Percentiles rank a stretch among this genome's conserved stretches.
These are phyloP conservation scores for Pagetopsis macropterus DNA, from an alignment of 2,797 vertebrate species.

Conservation along the genomic window DNA sequence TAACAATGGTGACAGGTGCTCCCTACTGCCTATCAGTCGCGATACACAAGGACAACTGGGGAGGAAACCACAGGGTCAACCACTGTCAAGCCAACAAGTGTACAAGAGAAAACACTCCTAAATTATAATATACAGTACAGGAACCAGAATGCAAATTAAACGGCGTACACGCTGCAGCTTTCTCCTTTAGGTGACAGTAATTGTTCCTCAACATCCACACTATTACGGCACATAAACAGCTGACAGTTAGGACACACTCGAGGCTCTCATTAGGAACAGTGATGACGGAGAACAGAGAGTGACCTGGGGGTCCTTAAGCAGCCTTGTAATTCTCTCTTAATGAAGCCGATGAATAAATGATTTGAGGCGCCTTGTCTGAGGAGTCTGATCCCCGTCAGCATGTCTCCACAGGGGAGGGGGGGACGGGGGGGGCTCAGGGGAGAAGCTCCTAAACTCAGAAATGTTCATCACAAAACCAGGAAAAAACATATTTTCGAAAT, in stretches of 20 bases:
- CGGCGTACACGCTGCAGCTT: slow-evolving; percentile 6
- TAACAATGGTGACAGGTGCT: too few species aligned
- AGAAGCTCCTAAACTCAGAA: slow-evolving; percentile 31
- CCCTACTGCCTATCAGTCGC: too few species aligned
- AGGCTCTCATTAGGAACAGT: slow-evolving; percentile 65
- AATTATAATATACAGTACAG: too few species aligned
- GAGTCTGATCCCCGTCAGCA: slow-evolving; percentile 68
- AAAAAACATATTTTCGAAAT: too few species aligned
- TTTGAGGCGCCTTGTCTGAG: slow-evolving; percentile 67
- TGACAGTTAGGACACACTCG: slow-evolving; percentile 55
- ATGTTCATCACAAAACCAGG: too few species aligned
- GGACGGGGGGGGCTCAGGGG: slow-evolving; percentile 44
- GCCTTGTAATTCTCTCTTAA: slow-evolving; percentile 73
- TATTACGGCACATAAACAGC: slow-evolving; percentile 52
- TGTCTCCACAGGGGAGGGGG: slow-evolving; percentile 53
- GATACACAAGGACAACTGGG: too few species aligned
- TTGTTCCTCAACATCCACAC: slow-evolving; percentile 59
- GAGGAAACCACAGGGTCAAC: too few species aligned
- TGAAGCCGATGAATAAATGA: slow-evolving; percentile 81
- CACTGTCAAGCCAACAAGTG: too few species aligned
- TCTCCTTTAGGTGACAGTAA: slow-evolving; percentile 42
- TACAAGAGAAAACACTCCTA: too few species aligned
- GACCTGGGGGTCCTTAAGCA: slow-evolving; percentile 75
- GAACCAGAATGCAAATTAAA: not conserved
- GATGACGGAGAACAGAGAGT: slow-evolving; percentile 59